Evolutionary conservation across 2,888 invertebrate species (phyloP), one percentile per base, ranked within the genome.

Genomic region (Baccha elongata): DNA sequence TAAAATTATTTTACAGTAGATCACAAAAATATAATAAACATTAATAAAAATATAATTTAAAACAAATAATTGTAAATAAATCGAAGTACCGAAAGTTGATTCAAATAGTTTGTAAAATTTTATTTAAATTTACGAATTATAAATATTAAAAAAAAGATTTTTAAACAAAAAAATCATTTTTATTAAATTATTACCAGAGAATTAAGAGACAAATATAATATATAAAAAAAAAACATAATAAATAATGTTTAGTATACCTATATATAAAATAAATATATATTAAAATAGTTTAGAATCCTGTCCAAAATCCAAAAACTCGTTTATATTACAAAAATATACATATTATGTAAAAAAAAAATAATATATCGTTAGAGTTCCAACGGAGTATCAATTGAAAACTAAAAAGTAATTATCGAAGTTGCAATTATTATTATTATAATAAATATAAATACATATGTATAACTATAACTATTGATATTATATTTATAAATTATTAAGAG

Each of bases 141-240:
- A 75, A 17, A 50, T 67, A 32, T 42, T 71, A 46, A 32, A 58
- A 32, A 17, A 26, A 13, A 53, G 3, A 17, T 58, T 42, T 13
- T n/a, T n/a, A n/a, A n/a, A 60, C 29, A 44, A 7, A 40, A 29
- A 60, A 60, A 60, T 60, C 29, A 60, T 32, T 68, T 83, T 73
- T 83, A 83, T 68, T 83, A 78, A 83, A 78, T 83, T 83, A 83
- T 83, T 83, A 78, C 42, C 40, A 78, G 78, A 78, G 76, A 78
- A 72, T 73, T 72, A 78, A 81, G 81, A 81, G 76, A 76, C 78
- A 83, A 68, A 73, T 83, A 44, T 83, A 83, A 78, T 83, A 83
- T 80, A 80, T 76, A 50, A 35, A 10, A 62, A 68, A 23, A 53
- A 35, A 60, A 64, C n/a, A 52, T 7, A 65, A 44, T 44, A 73